These are phyloP conservation scores for Machimus rusticus DNA, from an alignment of 2,888 invertebrate species.

Conservation along the genomic window DNA sequence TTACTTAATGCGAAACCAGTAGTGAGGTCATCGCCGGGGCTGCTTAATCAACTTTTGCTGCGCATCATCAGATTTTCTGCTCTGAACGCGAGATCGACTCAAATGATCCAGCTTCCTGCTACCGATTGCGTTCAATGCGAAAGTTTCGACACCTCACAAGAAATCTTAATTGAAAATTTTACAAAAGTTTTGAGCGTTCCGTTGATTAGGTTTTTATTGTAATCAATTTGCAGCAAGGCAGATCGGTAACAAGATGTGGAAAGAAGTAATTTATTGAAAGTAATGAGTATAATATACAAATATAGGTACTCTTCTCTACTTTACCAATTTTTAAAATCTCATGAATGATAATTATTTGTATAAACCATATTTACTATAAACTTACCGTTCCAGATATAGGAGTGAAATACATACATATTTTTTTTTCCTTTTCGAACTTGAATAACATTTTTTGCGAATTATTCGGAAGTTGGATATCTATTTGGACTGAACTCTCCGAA, in stretches of 20 bases:
- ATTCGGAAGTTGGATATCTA: too few relatives aligned
- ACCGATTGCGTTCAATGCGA: background rate
- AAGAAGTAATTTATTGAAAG: background rate
- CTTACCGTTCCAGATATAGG: too few relatives aligned
- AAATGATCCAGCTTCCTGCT: constrained; percentile 2
- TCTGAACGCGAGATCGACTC: constrained; percentile 47
- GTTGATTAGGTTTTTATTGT: background rate
- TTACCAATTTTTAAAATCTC: too few relatives aligned
- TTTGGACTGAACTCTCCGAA: too few relatives aligned
- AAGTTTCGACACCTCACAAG: background rate
- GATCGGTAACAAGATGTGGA: background rate
- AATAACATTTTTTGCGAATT: too few relatives aligned
- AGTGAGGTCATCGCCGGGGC: constrained; percentile 59
- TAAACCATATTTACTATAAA: too few relatives aligned
- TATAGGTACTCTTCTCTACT: too few relatives aligned
- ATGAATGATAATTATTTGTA: too few relatives aligned
- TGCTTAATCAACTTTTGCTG: constrained; percentile 59
- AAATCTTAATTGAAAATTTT: constrained; percentile 6
- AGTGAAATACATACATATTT: too few relatives aligned
- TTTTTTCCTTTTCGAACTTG: too few relatives aligned
- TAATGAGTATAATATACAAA: too few relatives aligned
- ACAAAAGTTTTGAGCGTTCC: background rate
- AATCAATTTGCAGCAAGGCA: background rate
- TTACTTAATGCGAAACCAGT: constrained; percentile 55
- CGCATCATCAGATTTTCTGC: background rate